Evolutionary conservation across 1,140 invertebrate species (phyloP).

Genomic region (Cephus cinctus): DNA sequence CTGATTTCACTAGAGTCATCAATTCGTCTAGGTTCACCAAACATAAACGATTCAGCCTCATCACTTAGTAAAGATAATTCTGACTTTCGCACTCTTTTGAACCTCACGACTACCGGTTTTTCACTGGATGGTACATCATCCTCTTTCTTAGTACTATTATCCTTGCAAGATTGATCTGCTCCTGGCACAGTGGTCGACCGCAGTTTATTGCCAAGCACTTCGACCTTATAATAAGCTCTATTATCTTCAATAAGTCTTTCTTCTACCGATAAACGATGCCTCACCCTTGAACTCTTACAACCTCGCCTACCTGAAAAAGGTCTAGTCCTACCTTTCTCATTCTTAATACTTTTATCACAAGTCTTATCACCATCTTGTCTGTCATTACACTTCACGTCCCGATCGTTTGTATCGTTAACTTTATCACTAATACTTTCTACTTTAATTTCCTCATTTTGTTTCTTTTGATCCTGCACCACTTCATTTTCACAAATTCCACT

Average conservation of each 20-base stretch:
- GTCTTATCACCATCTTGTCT: no score
- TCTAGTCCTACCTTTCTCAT: slow-evolving; percentile 15
- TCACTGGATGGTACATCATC: slow-evolving; percentile 51
- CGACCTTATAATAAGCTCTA: slow-evolving; percentile 72
- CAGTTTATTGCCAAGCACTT: slow-evolving; percentile 69
- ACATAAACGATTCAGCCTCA: slow-evolving; percentile 83
- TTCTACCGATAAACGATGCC: slow-evolving; percentile 58
- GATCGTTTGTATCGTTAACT: slow-evolving; percentile 11
- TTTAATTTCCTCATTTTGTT: no score
- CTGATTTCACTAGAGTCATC: slow-evolving; percentile 58
- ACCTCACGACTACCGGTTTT: slow-evolving; percentile 68
- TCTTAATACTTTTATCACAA: slow-evolving; percentile 13
- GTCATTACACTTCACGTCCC: not conserved
- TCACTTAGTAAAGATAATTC: slow-evolving; percentile 74
- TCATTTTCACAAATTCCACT: no score
- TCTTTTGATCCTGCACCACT: no score
- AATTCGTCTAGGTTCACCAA: slow-evolving; percentile 64
- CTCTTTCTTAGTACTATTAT: no score
- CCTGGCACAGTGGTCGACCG: slow-evolving; percentile 57
- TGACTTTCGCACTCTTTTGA: slow-evolving; percentile 68
- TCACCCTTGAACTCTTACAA: slow-evolving; percentile 36
- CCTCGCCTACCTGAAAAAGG: slow-evolving; percentile 38
- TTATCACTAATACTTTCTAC: no score
- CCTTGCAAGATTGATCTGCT: slow-evolving; percentile 20
- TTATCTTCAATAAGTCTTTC: slow-evolving; percentile 62